These are phyloP conservation scores for Rhynchotus rufescens DNA, from an alignment of 2,797 vertebrate genomes.

Conservation along the genomic window DNA sequence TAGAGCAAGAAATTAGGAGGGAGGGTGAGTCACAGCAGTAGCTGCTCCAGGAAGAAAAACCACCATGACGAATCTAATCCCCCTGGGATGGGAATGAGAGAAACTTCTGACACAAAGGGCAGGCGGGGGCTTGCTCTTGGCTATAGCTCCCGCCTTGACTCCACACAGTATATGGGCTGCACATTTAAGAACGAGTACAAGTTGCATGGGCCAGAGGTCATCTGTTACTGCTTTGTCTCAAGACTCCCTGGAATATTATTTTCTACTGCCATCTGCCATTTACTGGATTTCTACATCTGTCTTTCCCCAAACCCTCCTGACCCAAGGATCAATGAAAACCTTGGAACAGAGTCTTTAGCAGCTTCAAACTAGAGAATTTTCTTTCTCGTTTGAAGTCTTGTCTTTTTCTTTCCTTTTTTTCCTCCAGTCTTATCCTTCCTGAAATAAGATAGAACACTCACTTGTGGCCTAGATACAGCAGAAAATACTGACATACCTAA, in stretches of 20 bases:
- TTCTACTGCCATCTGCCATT: constrained; percentile 71
- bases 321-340: not conserved
- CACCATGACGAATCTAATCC: not conserved
- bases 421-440: not conserved
- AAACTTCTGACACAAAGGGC: not conserved
- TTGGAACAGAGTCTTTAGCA: not conserved
- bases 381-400: not conserved
- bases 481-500: not conserved
- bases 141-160: not conserved
- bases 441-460: not conserved
- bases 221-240: constrained; percentile 15
- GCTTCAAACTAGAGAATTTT: not conserved
- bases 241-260: constrained; percentile 58
- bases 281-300: constrained; percentile 62
- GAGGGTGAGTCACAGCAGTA: not conserved
- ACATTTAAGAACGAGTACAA: not conserved
- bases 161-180: not conserved
- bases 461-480: not conserved
- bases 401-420: not conserved
- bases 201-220: not conserved
- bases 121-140: not conserved
- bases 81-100: not conserved
- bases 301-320: not conserved
- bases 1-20: not conserved
- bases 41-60: not conserved